Conservation (phyloP, 2,113 vertebrate genomes). For the Dolichallabes microphthalmus region DNA sequence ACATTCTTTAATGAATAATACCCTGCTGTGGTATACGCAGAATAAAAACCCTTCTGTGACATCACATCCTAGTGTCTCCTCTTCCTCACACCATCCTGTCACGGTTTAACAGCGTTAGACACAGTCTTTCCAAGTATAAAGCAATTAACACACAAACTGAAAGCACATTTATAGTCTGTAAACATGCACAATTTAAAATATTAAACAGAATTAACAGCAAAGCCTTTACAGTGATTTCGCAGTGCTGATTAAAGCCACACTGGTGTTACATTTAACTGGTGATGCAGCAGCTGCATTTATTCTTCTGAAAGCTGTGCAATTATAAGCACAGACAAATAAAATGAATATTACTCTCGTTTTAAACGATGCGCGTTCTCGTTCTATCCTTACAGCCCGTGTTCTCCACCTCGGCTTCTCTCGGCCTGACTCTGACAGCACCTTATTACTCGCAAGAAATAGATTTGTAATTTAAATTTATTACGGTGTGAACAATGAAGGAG, state of each 20-base stretch:
- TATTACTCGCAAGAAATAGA: conserved; percentile 21
- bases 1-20: neutral
- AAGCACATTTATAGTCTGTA: neutral
- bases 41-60: neutral
- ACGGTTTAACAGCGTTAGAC: neutral
- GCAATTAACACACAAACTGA: neutral
- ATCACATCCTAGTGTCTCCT: neutral
- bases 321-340: neutral
- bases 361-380: neutral
- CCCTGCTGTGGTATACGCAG: neutral
- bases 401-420: neutral
- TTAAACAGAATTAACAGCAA: neutral
- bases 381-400: neutral
- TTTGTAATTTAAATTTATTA: conserved; percentile 19
- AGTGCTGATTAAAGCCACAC: neutral
- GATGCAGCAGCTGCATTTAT: neutral
- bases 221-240: neutral
- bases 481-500: conserved; percentile 13
- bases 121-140: neutral
- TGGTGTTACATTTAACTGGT: neutral
- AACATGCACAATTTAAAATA: too few relatives aligned
- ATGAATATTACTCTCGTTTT: neutral
- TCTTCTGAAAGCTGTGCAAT: neutral
- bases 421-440: neutral
- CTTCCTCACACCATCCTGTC: neutral